Conservation (phyloP, 1,140 invertebrate species). For the Drosophila kohkoa region DNA sequence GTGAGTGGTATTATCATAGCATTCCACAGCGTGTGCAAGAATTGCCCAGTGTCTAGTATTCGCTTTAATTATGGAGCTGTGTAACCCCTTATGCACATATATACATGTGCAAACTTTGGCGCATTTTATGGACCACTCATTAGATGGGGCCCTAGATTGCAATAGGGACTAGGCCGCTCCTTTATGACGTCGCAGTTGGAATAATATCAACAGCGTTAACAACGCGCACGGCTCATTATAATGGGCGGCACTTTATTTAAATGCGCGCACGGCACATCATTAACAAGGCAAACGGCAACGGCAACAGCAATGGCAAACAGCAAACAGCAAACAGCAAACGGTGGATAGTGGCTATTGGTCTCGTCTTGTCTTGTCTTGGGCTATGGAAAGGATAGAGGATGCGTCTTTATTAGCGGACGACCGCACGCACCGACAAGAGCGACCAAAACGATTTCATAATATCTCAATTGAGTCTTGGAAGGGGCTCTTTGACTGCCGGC, state of each 20-base stretch:
- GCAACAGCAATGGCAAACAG: constrained; percentile 4
- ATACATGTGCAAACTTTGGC: constrained; percentile 67
- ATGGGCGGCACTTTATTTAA: constrained; percentile 81
- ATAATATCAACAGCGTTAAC: constrained; percentile 56
- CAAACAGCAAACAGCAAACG: background rate
- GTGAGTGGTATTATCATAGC: constrained; percentile 25
- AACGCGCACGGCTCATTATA: constrained; percentile 72
- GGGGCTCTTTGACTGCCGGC: constrained; percentile 22
- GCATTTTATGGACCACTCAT: constrained; percentile 76
- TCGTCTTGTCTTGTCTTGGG: background rate
- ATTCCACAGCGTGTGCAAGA: constrained; percentile 38
- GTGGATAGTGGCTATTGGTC: background rate
- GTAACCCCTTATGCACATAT: constrained; percentile 14
- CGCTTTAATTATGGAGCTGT: constrained; percentile 44
- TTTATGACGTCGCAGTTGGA: constrained; percentile 66
- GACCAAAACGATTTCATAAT: constrained; percentile 72
- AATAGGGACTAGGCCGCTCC: constrained; percentile 54
- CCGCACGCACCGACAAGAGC: constrained; percentile 68
- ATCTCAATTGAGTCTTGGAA: constrained; percentile 72
- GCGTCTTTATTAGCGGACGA: constrained; percentile 68
- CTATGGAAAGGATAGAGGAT: constrained; percentile 55
- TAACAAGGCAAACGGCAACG: constrained; percentile 73
- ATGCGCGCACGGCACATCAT: constrained; percentile 80
- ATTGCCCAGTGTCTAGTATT: constrained; percentile 23
- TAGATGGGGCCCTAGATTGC: constrained; percentile 57